A percentile compares a stretch with the other conserved stretches of the same genome.
Evolutionary conservation across 2,797 vertebrate species (phyloP).

Genomic region (Falco novaeseelandiae): DNA sequence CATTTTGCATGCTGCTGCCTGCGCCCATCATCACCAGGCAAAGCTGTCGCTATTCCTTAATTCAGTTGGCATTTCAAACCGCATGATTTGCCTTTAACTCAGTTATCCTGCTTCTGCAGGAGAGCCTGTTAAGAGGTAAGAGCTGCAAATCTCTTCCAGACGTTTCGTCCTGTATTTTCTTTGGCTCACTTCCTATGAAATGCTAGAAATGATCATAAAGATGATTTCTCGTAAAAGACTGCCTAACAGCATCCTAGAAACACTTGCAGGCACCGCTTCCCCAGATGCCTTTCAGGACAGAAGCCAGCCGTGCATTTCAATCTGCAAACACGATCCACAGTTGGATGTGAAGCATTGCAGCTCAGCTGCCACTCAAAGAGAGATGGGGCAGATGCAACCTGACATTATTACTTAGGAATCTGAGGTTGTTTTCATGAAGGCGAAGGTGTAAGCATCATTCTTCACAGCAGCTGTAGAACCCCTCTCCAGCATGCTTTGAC

Average conservation of each 20-base stretch:
- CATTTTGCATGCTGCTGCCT: neutral
- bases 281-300: neutral
- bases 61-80: neutral
- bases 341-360: neutral
- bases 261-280: neutral
- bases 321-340: neutral
- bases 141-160: neutral
- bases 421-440: neutral
- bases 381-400: neutral
- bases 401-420: neutral
- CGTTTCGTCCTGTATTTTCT: neutral
- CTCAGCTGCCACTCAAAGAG: neutral
- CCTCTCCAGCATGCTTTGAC: neutral
- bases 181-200: neutral
- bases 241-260: neutral
- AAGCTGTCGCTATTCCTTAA: neutral
- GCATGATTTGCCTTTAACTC: neutral
- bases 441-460: neutral
- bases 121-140: neutral
- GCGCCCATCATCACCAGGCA: accelerated
- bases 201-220: neutral
- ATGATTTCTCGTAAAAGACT: neutral
- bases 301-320: neutral
- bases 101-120: neutral
- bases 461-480: neutral